Base-by-base conservation (phyloP, 2,113 vertebrate genomes). In the Nipponia nippon region DNA sequence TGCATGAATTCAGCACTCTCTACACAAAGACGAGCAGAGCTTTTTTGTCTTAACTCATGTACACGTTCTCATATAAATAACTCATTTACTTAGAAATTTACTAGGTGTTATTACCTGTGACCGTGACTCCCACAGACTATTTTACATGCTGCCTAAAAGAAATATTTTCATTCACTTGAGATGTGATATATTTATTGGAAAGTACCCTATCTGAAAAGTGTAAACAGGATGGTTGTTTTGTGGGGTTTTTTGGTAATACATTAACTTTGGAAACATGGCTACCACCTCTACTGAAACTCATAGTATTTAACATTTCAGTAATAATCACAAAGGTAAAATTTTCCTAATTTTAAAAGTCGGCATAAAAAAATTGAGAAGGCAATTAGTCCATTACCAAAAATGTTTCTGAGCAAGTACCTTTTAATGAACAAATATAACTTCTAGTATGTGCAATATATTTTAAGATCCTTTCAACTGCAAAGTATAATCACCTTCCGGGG, bases 241-340 rank as follows among this genome's bases (percentile, higher is more conserved):
- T 58, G 7, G 9, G 1, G 0, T 19, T 30, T 40, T 72, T 83
- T 38, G 11, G 14, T n/a, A 58, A n/a, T 18, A 49, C 0, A 2
- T 59, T 27, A 59, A 13, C 4, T 77, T 72, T 26, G 58, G 16
- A 91, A 66, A 58, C 6, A 46, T 16, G 30, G 10, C 8, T 52
- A 42, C 25, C 26, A 25, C 5, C 8, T 65, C 34, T 81, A 58
- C 16, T 61, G 40, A 89, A 82, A 79, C 5, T 12, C 23, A 53
- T 4, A 25, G 6, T 30, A 59, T 27, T 87, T 81, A 66, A 70
- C 25, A 44, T 40, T 61, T 49, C 34, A 40, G 3, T 47, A 69
- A 50, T 44, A 50, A 59, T 18, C 36, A 47, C 3, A 38, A 52
- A 83, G 52, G 13, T 40, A 79, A 90, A 30, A 9, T 44, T 42